Evolutionary conservation across 1,140 invertebrate species (phyloP).

Genomic region (Pseudomyrmex concolor): DNA sequence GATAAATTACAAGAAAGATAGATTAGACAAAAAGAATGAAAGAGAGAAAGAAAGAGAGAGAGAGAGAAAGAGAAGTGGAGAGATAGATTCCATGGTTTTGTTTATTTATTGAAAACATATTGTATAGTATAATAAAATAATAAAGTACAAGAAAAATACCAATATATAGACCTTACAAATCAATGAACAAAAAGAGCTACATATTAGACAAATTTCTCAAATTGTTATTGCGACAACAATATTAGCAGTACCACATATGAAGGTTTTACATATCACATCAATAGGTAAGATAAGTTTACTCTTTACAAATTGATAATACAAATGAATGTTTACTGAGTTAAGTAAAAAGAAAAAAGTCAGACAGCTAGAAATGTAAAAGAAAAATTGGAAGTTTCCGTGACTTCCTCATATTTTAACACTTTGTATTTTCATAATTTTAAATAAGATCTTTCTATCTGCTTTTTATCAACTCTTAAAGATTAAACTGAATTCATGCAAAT

Average conservation of each 20-base stretch:
- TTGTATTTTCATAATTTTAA: too few species aligned
- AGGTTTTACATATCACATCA: background rate
- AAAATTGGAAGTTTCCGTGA: too few species aligned
- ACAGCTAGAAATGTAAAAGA: too few species aligned
- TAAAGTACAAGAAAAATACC: conserved; percentile 17
- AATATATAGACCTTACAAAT: conserved; percentile 62
- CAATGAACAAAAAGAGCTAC: conserved; percentile 61
- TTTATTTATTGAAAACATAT: conserved; percentile 58
- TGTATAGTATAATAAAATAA: conserved; percentile 21
- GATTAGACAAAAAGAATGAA: conserved; percentile 50
- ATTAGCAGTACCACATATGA: conserved; percentile 44
- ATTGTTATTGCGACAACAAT: conserved; percentile 51
- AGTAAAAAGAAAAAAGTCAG: background rate
- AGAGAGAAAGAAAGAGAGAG: too few species aligned
- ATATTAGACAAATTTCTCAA: conserved; percentile 53
- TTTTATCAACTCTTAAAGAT: background rate
- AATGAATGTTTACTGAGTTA: background rate
- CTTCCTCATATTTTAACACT: too few species aligned
- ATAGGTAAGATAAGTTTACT: conserved; percentile 18
- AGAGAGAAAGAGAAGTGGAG: too few species aligned
- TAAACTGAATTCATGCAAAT: conserved; percentile 5
- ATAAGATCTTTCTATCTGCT: too few species aligned
- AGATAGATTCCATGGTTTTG: background rate
- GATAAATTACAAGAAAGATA: too few species aligned
- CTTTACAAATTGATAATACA: conserved; percentile 4